Conservation (phyloP, 2,888 invertebrate genomes). For the Phytoseiulus persimilis region DNA sequence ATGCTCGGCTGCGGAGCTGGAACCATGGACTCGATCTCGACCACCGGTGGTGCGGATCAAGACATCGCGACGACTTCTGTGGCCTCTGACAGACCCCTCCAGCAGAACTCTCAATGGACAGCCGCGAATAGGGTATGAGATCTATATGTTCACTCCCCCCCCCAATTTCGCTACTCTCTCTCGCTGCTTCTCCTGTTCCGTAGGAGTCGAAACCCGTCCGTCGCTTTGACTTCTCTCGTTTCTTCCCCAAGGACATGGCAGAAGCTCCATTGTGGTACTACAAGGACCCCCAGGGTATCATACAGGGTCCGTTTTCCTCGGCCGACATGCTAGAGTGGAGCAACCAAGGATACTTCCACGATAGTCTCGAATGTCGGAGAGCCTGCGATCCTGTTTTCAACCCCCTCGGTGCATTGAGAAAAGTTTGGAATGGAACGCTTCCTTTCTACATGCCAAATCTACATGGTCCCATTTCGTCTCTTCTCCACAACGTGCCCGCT, state of each 20-base stretch:
- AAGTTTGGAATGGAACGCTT: background rate
- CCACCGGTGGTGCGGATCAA: background rate
- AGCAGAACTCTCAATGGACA: background rate
- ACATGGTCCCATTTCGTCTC: background rate
- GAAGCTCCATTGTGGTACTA: constrained; percentile 10
- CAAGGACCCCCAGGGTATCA: constrained; percentile 34
- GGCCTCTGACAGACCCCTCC: background rate
- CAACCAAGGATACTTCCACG: constrained; percentile 21
- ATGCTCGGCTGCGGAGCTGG: background rate
- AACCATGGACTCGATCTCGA: background rate
- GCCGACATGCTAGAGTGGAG: constrained; percentile 24
- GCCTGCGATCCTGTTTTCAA: constrained; percentile 18
- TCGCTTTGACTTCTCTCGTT: no score
- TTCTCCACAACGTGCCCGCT: background rate
- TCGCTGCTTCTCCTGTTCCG: no score
- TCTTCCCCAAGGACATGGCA: background rate
- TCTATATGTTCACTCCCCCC: no score
- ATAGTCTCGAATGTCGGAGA: constrained; percentile 20
- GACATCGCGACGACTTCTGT: background rate
- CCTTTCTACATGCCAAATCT: background rate
- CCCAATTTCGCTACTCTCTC: no score
- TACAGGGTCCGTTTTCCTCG: constrained; percentile 19
- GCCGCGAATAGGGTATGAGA: background rate
- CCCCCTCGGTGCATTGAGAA: constrained; percentile 18
- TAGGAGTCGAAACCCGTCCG: no score